phyloP scores from a whole-genome alignment of 2,113 vertebrate species.

The Poecile atricapillus region DNA sequence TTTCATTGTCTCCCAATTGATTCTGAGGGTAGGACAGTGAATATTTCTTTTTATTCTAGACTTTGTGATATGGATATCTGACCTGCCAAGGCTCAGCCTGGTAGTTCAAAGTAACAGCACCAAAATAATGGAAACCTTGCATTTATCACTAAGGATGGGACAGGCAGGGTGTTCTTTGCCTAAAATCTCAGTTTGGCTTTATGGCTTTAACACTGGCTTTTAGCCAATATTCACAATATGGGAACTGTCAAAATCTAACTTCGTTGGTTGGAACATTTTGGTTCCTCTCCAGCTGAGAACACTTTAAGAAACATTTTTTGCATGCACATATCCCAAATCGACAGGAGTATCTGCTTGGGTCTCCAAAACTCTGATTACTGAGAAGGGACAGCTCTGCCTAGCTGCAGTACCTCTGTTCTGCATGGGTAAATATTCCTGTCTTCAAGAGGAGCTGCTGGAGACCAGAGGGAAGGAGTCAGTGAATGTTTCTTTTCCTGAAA shows the following conservation, averaged over 20 bases:
- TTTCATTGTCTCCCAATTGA: neutral
- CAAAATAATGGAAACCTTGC: neutral
- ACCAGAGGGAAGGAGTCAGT: neutral
- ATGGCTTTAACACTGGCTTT: neutral
- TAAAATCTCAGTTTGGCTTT: neutral
- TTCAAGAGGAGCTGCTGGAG: neutral
- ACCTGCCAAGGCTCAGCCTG: neutral
- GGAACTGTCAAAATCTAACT: neutral
- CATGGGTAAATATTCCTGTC: neutral
- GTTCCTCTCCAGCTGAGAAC: neutral
- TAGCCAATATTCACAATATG: neutral
- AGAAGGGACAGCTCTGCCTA: neutral
- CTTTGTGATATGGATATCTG: neutral
- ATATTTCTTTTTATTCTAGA: neutral
- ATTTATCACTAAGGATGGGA: neutral
- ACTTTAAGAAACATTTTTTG: neutral
- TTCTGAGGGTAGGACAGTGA: neutral
- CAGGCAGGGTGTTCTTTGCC: neutral
- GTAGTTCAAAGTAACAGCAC: neutral
- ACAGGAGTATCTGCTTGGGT: neutral
- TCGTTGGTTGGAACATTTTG: neutral
- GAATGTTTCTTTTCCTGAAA: neutral
- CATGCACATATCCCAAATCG: neutral
- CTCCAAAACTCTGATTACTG: neutral
- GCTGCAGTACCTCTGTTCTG: neutral